Percentiles rank a stretch among this genome's conserved stretches.
Conservation (phyloP, 2,113 vertebrate species). For the Bostrychus sinensis region DNA sequence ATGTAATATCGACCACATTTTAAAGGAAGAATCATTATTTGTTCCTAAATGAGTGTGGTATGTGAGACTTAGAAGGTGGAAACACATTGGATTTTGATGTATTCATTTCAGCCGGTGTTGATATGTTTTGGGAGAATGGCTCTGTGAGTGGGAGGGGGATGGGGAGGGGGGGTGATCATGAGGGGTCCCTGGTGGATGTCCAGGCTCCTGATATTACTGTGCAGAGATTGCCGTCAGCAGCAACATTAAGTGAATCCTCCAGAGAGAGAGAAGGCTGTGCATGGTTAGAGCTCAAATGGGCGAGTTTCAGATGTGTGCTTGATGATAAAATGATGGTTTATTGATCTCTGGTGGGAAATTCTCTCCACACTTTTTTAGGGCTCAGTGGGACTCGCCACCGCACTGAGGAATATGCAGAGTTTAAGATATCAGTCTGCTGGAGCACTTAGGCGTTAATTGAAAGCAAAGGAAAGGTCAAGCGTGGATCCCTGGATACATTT, state of each 20-base stretch:
- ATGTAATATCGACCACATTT: constrained; percentile 23
- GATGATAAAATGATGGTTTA: constrained; percentile 47
- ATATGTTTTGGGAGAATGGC: constrained; percentile 6
- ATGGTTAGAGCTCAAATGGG: constrained; percentile 34
- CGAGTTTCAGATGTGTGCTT: constrained; percentile 28
- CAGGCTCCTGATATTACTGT: constrained; percentile 24
- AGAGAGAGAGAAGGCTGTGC: constrained; percentile 24
- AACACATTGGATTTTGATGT: constrained; percentile 10
- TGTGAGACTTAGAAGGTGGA: not conserved
- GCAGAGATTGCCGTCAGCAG: constrained; percentile 34
- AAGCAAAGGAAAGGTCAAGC: constrained; percentile 5
- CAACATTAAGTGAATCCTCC: constrained; percentile 38
- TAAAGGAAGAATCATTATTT: constrained; percentile 15
- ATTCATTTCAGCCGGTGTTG: constrained; percentile 8
- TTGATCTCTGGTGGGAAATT: constrained; percentile 56
- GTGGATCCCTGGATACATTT: not conserved
- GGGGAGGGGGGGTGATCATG: constrained; percentile 1
- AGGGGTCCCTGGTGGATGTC: constrained; percentile 26
- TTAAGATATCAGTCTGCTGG: constrained; percentile 9
- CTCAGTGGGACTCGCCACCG: constrained; percentile 7
- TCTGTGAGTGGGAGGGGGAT: constrained; percentile 16
- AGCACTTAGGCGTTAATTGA: constrained; percentile 1
- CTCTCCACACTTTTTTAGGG: constrained; percentile 12
- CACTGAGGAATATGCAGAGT: constrained; percentile 4
- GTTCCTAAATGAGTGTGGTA: not conserved